Percentiles rank a stretch among this genome's conserved stretches.
Evolutionary conservation across 1,140 invertebrate genomes (phyloP).

Genomic region (Dinothrombium tinctorium): DNA sequence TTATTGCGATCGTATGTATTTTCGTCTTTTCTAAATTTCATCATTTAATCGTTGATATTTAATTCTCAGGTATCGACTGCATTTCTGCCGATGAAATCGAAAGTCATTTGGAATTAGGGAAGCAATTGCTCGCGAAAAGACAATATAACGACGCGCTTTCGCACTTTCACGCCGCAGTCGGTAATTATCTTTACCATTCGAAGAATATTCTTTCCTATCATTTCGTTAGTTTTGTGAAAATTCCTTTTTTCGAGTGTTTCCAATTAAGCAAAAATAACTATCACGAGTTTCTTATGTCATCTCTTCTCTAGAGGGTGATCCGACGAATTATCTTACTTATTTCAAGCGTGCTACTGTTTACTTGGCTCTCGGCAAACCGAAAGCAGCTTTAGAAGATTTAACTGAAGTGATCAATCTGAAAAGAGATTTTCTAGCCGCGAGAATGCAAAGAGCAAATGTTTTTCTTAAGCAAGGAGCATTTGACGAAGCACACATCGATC

Average conservation of each 20-base stretch:
- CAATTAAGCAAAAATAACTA: neutral
- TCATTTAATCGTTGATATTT: too few species aligned
- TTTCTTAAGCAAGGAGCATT: conserved; percentile 70
- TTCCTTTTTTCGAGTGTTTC: conserved; percentile 7
- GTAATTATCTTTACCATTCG: conserved; percentile 30
- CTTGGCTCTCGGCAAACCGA: conserved; percentile 82
- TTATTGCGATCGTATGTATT: too few species aligned
- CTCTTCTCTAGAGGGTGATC: conserved; percentile 60
- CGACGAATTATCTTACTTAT: conserved; percentile 80
- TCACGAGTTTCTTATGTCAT: conserved; percentile 2
- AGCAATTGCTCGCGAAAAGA: conserved; percentile 62
- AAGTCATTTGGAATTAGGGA: conserved; percentile 75
- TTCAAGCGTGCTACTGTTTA: conserved; percentile 88
- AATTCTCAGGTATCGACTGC: neutral
- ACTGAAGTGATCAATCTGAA: conserved; percentile 75
- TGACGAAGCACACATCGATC: conserved; percentile 53
- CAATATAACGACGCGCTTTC: conserved; percentile 85
- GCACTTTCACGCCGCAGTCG: conserved; percentile 93
- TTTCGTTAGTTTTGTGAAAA: neutral
- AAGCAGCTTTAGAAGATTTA: conserved; percentile 78
- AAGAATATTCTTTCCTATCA: neutral
- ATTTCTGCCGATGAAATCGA: conserved; percentile 38
- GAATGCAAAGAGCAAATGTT: conserved; percentile 60
- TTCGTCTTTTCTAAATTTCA: too few species aligned
- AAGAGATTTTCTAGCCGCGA: conserved; percentile 71